Conservation (phyloP, 2,888 invertebrate genomes). For the Emesis russula region DNA sequence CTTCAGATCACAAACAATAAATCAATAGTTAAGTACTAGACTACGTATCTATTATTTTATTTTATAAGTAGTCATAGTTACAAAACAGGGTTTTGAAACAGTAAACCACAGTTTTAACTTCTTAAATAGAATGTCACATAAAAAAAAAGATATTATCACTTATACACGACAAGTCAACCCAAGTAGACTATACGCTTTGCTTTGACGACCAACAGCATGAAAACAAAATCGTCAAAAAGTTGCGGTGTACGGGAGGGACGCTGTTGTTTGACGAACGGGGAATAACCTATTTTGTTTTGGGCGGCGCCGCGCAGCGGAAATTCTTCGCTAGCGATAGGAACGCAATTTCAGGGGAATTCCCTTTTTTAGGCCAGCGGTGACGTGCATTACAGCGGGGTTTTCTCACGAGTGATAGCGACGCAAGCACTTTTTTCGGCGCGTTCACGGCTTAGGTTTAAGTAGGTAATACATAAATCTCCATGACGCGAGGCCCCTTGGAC, state of each 20-base stretch:
- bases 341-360: too few relatives aligned
- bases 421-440: neutral
- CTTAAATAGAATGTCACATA: too few relatives aligned
- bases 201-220: too few relatives aligned
- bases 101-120: slow-evolving; percentile 17
- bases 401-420: neutral
- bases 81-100: slow-evolving; percentile 10
- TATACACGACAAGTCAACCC: too few relatives aligned
- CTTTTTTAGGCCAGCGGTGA: too few relatives aligned
- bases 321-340: neutral
- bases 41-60: slow-evolving; percentile 4
- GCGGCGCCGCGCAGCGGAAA: neutral
- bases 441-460: neutral
- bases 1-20: neutral
- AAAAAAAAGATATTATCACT: too few relatives aligned
- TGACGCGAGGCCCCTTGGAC: neutral
- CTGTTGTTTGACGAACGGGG: neutral
- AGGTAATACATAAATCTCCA: too few relatives aligned
- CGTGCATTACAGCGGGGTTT: too few relatives aligned
- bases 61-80: slow-evolving; percentile 12
- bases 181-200: too few relatives aligned
- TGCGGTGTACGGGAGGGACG: too few relatives aligned
- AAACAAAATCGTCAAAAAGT: too few relatives aligned
- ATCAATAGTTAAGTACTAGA: slow-evolving; percentile 14
- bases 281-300: neutral